phyloP scores from a whole-genome alignment of 1,140 invertebrate genomes.

The Megathymus violae region DNA sequence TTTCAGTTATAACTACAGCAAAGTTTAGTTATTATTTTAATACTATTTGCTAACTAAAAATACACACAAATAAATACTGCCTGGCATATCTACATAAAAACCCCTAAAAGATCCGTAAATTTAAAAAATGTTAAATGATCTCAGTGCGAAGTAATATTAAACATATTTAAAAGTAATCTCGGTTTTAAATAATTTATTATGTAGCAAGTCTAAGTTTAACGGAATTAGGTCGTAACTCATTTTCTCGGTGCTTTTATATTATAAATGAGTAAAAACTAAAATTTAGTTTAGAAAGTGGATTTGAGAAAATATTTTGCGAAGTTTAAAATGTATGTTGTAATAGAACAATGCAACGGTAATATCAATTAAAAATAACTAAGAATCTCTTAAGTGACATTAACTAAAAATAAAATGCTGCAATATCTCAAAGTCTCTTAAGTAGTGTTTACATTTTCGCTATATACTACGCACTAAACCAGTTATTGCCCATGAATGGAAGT shows the following conservation, averaged over 20 bases:
- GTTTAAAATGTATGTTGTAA: too few species aligned
- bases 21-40: too few species aligned
- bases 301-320: not conserved
- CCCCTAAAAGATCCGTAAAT: too few species aligned
- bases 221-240: constrained; percentile 18
- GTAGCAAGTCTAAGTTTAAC: constrained; percentile 5
- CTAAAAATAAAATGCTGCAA: not conserved
- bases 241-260: constrained; percentile 9
- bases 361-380: not conserved
- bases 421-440: not conserved
- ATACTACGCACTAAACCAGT: constrained; percentile 21
- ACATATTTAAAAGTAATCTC: not conserved
- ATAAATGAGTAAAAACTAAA: constrained; percentile 16
- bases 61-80: too few species aligned
- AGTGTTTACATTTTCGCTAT: constrained; percentile 26
- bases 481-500: constrained; percentile 34
- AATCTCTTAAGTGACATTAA: too few species aligned
- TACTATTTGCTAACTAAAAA: too few species aligned
- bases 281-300: constrained; percentile 6
- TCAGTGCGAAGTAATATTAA: not conserved
- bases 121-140: not conserved
- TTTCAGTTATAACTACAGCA: too few species aligned
- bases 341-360: too few species aligned
- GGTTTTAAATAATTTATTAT: constrained; percentile 7
- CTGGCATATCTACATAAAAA: too few species aligned